Percentiles rank a stretch among this genome's conserved stretches.
Conservation (phyloP, 2,113 vertebrate genomes). For the Odocoileus virginianus region DNA sequence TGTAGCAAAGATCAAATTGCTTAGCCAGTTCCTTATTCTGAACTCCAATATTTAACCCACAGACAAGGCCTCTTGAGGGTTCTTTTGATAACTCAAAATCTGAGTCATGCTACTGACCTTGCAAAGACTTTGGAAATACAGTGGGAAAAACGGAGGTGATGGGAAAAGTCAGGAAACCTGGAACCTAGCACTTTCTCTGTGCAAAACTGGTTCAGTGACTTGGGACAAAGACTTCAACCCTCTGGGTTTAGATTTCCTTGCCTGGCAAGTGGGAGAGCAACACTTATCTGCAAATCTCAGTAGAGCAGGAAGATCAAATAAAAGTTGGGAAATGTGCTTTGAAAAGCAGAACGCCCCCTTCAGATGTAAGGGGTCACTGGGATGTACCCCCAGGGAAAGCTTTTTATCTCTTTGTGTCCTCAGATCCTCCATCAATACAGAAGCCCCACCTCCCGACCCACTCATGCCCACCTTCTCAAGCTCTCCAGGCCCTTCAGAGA, state of each 20-base stretch:
- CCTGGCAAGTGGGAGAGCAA: not conserved
- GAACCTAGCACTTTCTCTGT: not conserved
- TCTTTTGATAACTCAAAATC: not conserved
- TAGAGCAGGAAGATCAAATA: not conserved
- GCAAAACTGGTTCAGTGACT: not conserved
- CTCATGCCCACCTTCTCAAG: not conserved
- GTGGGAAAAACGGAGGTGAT: not conserved
- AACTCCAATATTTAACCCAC: not conserved
- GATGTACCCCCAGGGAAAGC: not conserved
- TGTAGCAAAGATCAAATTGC: not conserved
- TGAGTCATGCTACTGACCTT: not conserved
- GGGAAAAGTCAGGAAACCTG: not conserved
- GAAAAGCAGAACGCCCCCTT: not conserved
- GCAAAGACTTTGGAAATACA: not conserved
- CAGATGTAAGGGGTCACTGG: not conserved
- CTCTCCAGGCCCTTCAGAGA: not conserved
- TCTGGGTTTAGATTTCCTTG: not conserved
- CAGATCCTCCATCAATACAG: not conserved
- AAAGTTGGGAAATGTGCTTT: not conserved
- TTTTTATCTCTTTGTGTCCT: not conserved
- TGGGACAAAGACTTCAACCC: not conserved
- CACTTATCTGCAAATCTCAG: not conserved
- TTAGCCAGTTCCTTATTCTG: conserved; percentile 16
- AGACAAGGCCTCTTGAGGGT: not conserved
- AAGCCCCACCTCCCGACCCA: not conserved